Evolutionary conservation across 2,888 invertebrate genomes (phyloP).

Genomic region (Clanis bilineata): DNA sequence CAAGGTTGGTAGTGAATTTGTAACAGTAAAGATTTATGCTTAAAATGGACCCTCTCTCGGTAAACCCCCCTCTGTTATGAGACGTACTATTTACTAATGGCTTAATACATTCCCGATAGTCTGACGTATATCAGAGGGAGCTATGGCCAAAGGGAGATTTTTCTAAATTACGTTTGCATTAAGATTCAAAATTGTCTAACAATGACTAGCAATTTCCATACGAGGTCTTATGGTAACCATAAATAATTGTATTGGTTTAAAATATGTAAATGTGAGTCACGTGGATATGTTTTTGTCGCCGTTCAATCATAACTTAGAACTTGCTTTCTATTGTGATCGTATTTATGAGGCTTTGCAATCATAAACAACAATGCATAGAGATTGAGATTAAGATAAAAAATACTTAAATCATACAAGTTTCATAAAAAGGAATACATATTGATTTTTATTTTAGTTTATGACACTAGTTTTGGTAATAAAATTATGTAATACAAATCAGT

Average conservation of each 20-base stretch:
- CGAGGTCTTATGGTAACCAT: slow-evolving; percentile 4
- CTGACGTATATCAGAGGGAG: slow-evolving; percentile 49
- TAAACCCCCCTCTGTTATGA: slow-evolving; percentile 27
- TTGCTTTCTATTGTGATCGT: slow-evolving; percentile 8
- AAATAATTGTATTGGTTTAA: slow-evolving; percentile 18
- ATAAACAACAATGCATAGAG: slow-evolving; percentile 1
- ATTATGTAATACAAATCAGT: neutral
- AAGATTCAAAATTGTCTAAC: neutral
- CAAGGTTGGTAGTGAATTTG: neutral
- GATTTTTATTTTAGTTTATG: neutral
- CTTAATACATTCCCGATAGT: slow-evolving; percentile 68
- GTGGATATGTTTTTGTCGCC: slow-evolving; percentile 10
- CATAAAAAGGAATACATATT: neutral
- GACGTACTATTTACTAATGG: slow-evolving; percentile 67
- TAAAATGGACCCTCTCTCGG: neutral
- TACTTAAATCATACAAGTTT: slow-evolving; percentile 1
- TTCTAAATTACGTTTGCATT: neutral
- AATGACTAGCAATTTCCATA: slow-evolving; percentile 1
- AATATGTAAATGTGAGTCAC: slow-evolving; percentile 26
- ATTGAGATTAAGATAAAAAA: slow-evolving; percentile 9
- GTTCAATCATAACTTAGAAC: slow-evolving; percentile 7
- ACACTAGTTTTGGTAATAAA: neutral
- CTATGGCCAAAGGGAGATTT: slow-evolving; percentile 12
- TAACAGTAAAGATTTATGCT: slow-evolving; percentile 4
- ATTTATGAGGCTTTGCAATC: slow-evolving; percentile 13